Evolutionary conservation across 2,113 vertebrate species (phyloP).

Genomic region (Bambusicola thoracicus): DNA sequence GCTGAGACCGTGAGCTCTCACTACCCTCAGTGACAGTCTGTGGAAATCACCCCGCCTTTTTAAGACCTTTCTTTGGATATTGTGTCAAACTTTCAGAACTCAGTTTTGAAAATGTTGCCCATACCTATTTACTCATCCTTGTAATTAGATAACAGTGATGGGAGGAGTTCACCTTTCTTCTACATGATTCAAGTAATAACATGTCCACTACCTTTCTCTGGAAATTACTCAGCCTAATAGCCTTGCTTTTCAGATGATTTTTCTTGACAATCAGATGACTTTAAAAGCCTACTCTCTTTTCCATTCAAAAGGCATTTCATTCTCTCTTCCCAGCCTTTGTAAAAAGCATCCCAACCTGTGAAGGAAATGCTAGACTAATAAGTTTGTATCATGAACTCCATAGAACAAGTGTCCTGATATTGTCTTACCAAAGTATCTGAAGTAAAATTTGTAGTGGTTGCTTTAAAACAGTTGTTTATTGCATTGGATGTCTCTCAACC

Average conservation of each 20-base stretch:
- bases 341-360: neutral
- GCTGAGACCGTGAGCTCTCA: neutral
- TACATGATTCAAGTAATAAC: conserved; percentile 47
- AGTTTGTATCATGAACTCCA: neutral
- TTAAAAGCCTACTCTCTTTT: neutral
- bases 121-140: conserved; percentile 69
- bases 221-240: conserved; percentile 55
- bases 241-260: conserved; percentile 4
- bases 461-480: neutral
- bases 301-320: neutral
- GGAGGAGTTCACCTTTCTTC: conserved; percentile 59
- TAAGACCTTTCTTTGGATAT: conserved; percentile 18
- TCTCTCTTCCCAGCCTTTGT: neutral
- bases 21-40: neutral
- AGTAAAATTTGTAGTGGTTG: neutral
- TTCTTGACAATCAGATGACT: conserved; percentile 5
- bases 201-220: conserved; percentile 40
- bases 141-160: conserved; percentile 72
- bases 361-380: neutral
- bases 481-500: neutral
- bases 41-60: conserved; percentile 23
- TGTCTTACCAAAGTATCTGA: neutral
- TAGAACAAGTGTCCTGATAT: neutral
- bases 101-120: conserved; percentile 52
- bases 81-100: conserved; percentile 56